Conservation (phyloP, 2,797 vertebrate genomes). For the Aulostomus chinensis region DNA sequence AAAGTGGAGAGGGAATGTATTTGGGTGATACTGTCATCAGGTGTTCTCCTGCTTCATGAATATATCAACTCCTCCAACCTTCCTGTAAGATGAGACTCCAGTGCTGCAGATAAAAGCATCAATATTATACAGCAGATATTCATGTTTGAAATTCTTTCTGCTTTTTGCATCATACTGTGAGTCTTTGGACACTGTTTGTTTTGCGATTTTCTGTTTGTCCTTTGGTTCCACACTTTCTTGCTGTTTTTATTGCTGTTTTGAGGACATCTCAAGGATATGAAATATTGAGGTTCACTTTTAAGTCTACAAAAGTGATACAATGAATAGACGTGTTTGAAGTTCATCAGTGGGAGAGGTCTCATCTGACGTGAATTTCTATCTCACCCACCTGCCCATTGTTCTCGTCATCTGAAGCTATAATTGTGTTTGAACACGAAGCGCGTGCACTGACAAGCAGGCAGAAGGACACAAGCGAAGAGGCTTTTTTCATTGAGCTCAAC, state of each 20-base stretch:
- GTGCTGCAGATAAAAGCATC: too few species aligned
- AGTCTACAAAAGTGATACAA: slow-evolving; percentile 39
- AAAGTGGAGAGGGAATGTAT: too few species aligned
- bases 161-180: too few species aligned
- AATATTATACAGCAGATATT: too few species aligned
- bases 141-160: too few species aligned
- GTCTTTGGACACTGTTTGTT: neutral
- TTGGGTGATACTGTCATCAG: too few species aligned
- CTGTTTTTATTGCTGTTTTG: slow-evolving; percentile 38
- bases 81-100: too few species aligned
- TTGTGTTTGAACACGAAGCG: slow-evolving; percentile 47
- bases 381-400: slow-evolving; percentile 61
- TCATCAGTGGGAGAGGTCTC: slow-evolving; percentile 36
- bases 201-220: neutral
- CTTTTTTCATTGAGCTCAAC: slow-evolving; percentile 6
- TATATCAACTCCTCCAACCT: too few species aligned
- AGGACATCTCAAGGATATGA: slow-evolving; percentile 40
- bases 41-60: too few species aligned
- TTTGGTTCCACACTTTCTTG: slow-evolving; percentile 13
- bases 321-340: slow-evolving; percentile 54
- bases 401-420: slow-evolving; percentile 37
- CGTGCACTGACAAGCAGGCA: neutral
- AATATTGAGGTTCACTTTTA: slow-evolving; percentile 57
- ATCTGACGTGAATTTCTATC: slow-evolving; percentile 52
- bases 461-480: neutral